Conservation (phyloP, 1,140 invertebrate genomes). For the Nasonia longicornis region DNA sequence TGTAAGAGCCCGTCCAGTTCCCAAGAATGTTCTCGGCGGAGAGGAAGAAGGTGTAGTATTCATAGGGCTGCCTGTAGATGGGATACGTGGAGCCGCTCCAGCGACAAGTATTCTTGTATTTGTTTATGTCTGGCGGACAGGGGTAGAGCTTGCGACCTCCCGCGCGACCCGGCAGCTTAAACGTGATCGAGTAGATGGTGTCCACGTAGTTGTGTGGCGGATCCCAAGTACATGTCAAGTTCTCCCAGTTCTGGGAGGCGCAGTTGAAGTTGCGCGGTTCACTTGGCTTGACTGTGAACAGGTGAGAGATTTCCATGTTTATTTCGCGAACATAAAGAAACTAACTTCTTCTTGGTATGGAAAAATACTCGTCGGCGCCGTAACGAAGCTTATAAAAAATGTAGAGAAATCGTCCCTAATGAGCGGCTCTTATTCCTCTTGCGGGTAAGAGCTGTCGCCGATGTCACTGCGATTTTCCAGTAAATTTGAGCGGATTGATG, state of each 20-base stretch:
- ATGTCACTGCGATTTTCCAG: too few species aligned
- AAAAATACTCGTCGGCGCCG: not conserved
- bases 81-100: constrained; percentile 73
- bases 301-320: not conserved
- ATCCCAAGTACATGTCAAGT: constrained; percentile 76
- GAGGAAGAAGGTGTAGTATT: constrained; percentile 71
- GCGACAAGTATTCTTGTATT: constrained; percentile 61
- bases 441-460: too few species aligned
- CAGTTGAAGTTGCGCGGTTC: constrained; percentile 75
- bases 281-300: constrained; percentile 63
- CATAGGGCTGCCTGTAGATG: constrained; percentile 73
- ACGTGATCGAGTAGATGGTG: constrained; percentile 72
- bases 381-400: not conserved
- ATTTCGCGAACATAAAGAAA: not conserved
- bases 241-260: constrained; percentile 76
- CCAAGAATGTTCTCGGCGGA: constrained; percentile 72
- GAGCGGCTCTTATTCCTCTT: not conserved
- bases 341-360: too few species aligned
- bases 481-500: too few species aligned
- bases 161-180: constrained; percentile 63
- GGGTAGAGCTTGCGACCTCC: constrained; percentile 57
- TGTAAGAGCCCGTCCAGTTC: constrained; percentile 65
- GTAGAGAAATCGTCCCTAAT: not conserved
- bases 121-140: constrained; percentile 55
- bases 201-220: constrained; percentile 68